phyloP scores from a whole-genome alignment of 2,888 invertebrate genomes.

The Yponomeuta cagnagella region DNA sequence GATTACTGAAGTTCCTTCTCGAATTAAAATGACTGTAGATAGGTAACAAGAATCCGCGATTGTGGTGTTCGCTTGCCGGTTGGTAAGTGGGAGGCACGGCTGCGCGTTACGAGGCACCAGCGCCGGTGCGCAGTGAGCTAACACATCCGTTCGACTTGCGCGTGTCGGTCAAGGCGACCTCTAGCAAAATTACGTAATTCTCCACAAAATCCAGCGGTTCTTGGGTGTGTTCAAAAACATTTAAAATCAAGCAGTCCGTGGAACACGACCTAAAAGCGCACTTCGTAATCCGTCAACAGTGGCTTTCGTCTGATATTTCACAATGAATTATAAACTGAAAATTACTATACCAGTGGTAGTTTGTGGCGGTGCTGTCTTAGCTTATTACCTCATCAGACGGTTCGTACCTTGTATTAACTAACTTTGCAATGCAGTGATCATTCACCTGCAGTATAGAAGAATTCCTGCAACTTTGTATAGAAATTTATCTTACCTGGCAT shows the following conservation, averaged over 20 bases:
- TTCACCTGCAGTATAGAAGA: neutral
- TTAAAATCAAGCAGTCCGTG: conserved; percentile 47
- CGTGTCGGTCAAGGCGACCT: conserved; percentile 71
- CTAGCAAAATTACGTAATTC: conserved; percentile 72
- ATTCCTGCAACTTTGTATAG: neutral
- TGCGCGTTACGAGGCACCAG: conserved; percentile 48
- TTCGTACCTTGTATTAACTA: conserved; percentile 43
- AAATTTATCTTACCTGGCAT: neutral
- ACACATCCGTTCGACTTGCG: conserved; percentile 72
- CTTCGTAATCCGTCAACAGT: conserved; percentile 36
- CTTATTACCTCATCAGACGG: conserved; percentile 73
- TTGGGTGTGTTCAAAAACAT: conserved; percentile 67
- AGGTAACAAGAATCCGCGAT: conserved; percentile 69
- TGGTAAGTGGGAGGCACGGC: conserved; percentile 62
- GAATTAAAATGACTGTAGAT: conserved; percentile 52
- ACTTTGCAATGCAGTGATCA: conserved; percentile 1
- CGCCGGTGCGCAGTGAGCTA: conserved; percentile 69
- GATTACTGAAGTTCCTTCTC: conserved; percentile 38
- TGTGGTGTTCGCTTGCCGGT: conserved; percentile 34
- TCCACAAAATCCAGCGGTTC: conserved; percentile 54
- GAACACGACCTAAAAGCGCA: conserved; percentile 40
- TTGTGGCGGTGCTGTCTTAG: conserved; percentile 71
- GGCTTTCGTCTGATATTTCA: conserved; percentile 31
- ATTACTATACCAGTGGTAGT: conserved; percentile 68
- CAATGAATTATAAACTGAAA: conserved; percentile 71